Percentiles rank a stretch among this genome's conserved stretches.
Conservation (phyloP, 2,797 vertebrate species). For the Argentina silus region DNA sequence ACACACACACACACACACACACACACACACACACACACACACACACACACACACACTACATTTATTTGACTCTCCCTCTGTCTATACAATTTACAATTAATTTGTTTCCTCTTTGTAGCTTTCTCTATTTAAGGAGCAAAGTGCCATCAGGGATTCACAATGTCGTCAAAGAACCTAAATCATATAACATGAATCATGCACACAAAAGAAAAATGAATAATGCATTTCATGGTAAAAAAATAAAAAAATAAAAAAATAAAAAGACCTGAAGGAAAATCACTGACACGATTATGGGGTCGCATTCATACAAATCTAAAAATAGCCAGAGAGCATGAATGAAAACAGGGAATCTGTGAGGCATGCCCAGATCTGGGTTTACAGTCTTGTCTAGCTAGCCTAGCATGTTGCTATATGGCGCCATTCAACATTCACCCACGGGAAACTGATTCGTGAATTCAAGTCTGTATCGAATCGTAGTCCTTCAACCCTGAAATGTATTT, state of each 20-base stretch:
- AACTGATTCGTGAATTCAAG: slow-evolving; percentile 18
- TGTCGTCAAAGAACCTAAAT: background rate
- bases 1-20: background rate
- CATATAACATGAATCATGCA: background rate
- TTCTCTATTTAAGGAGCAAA: background rate
- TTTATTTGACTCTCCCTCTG: slow-evolving; percentile 30
- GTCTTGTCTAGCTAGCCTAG: background rate
- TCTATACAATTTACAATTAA: slow-evolving; percentile 25
- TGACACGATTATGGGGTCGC: slow-evolving; percentile 31
- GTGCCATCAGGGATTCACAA: background rate
- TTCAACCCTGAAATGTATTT: slow-evolving; percentile 8
- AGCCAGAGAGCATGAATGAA: slow-evolving; percentile 29
- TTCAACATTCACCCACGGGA: slow-evolving; percentile 26
- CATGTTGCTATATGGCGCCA: background rate
- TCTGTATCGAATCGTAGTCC: slow-evolving; percentile 13
- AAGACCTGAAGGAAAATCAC: slow-evolving; percentile 10
- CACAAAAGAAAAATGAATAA: background rate
- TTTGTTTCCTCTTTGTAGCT: background rate
- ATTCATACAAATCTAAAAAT: slow-evolving; percentile 29
- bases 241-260: background rate
- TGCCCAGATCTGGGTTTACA: background rate
- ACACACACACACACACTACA: background rate
- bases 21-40: no score
- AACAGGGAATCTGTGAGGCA: slow-evolving; percentile 28
- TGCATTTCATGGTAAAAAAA: background rate